Evolutionary conservation across 2,888 invertebrate species (phyloP), one percentile per base, ranked within the genome.

Genomic region (Hofmannophila pseudospretella): DNA sequence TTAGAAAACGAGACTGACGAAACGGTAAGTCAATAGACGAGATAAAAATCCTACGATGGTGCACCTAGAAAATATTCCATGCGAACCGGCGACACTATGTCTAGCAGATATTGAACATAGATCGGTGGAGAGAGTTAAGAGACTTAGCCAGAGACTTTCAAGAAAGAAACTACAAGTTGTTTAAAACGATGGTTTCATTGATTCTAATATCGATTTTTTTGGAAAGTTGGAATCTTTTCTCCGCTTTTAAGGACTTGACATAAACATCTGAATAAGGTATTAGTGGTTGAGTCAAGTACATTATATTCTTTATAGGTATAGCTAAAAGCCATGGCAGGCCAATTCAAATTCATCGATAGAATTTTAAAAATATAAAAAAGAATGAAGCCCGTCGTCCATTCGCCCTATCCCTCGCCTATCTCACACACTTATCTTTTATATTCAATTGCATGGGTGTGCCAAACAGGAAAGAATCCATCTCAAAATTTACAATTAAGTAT

Each of bases 1-100:
- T 64, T 56, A 33, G 47, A 58, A 56, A 60, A 65, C 47, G 33
- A 48, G 28, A 33, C 37, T 58, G 52, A 49, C 46, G 60, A 55
- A 62, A 69, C 45, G 35, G n/a, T n/a, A n/a, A n/a, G 49, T 52
- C 52, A 46, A 56, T 54, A 54, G 34, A 29, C 37, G 40, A n/a
- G n/a, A 49, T 47, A 52, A 49, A 49, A 45, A 45, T n/a, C n/a
- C n/a, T n/a, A 16, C 3, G 16, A 16, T 16, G 33, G 28, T 19
- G 39, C 38, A 49, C 41, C 47, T 45, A 44, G 44, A 53, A 52
- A 52, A 44, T 49, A 44, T 44, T 50, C 47, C 47, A 44, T 42
- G 49, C 50, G 47, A 46, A 41, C 54, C 16, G 16, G 16, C 55
- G 42, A 9, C n/a, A 13, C 19, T 19, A 13, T 12, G 25, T 26